phyloP scores from a whole-genome alignment of 53 echinoderm and acorn worm genomes.

The Holothuria scabra region DNA sequence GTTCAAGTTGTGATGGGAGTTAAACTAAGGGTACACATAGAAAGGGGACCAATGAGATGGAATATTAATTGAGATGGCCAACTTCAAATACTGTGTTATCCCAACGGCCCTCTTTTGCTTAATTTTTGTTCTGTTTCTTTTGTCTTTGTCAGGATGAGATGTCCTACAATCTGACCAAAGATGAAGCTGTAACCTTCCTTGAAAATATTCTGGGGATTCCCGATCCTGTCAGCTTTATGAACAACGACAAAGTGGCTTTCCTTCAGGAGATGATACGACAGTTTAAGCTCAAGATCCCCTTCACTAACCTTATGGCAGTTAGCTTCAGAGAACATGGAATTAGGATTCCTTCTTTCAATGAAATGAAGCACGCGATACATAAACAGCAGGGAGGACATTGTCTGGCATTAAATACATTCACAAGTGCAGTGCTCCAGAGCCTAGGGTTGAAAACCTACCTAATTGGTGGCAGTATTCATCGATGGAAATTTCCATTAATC shows the following conservation, averaged over 20 bases:
- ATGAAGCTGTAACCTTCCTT: background rate
- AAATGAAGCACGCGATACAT: background rate
- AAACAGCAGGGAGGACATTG: slow-evolving; percentile 22
- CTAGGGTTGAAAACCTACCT: slow-evolving; percentile 21
- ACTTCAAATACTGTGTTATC: no score
- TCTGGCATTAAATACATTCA: slow-evolving; percentile 2
- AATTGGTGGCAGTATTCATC: background rate
- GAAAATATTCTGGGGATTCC: background rate
- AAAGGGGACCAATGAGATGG: no score
- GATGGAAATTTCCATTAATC: background rate
- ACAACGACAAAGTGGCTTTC: background rate
- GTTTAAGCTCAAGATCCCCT: background rate
- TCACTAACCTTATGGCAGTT: background rate
- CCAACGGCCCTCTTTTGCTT: no score
- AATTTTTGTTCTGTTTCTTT: no score
- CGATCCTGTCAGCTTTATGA: background rate
- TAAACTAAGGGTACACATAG: no score
- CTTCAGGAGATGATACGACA: background rate
- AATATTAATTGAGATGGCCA: no score
- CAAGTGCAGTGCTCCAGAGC: slow-evolving; percentile 6
- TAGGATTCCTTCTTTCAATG: background rate
- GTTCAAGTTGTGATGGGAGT: no score
- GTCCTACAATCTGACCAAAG: background rate
- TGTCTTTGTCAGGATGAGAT: no score
- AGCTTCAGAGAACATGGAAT: background rate